phyloP scores from a whole-genome alignment of 2,888 invertebrate species.

The Mechanitis messenoides region DNA sequence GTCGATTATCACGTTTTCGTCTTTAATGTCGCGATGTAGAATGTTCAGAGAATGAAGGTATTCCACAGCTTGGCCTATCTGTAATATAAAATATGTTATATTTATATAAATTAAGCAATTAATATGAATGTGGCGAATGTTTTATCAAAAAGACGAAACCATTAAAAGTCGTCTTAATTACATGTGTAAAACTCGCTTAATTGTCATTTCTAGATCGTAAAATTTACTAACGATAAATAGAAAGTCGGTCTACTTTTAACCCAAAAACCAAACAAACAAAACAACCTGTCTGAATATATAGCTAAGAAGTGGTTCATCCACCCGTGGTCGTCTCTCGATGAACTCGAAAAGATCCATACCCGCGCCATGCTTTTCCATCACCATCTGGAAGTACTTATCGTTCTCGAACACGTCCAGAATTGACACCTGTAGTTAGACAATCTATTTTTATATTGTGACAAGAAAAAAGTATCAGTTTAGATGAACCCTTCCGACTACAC shows the following conservation, averaged over 20 bases:
- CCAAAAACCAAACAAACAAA: neutral
- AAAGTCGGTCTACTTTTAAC: neutral
- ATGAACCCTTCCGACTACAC: too few relatives aligned
- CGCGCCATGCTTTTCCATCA: conserved; percentile 86
- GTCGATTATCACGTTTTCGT: conserved; percentile 85
- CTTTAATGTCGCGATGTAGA: conserved; percentile 84
- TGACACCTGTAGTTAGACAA: conserved; percentile 56
- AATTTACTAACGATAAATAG: too few relatives aligned
- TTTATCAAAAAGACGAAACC: too few relatives aligned
- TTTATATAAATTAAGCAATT: too few relatives aligned
- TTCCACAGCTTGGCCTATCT: conserved; percentile 82
- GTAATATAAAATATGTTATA: conserved; percentile 30
- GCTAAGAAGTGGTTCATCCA: conserved; percentile 81
- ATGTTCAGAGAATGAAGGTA: conserved; percentile 81
- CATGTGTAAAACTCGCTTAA: too few relatives aligned
- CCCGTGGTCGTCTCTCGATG: conserved; percentile 80
- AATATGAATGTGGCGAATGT: too few relatives aligned
- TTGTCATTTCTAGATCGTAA: too few relatives aligned
- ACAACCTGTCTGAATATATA: conserved; percentile 84
- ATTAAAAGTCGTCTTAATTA: too few relatives aligned
- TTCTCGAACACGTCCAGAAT: conserved; percentile 82
- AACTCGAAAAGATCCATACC: conserved; percentile 88
- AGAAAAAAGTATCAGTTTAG: too few relatives aligned
- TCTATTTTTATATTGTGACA: too few relatives aligned
- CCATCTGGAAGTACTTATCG: conserved; percentile 82